Conservation (phyloP, 1,140 invertebrate genomes). For the Sitobion miscanthi region DNA sequence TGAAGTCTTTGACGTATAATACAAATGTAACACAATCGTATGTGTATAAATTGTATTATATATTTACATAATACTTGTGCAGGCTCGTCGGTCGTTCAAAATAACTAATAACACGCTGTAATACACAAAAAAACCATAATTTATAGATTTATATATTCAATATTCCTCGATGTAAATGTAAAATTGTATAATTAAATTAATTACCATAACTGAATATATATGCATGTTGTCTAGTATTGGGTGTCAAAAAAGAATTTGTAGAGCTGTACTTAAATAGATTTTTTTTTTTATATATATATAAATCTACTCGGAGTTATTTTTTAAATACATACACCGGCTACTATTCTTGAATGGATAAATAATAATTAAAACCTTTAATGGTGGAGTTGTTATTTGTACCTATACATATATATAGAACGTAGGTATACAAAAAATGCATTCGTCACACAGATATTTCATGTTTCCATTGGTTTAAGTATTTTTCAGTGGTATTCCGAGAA, state of each 20-base stretch:
- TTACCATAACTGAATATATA: neutral
- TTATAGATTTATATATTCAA: neutral
- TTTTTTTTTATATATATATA: neutral
- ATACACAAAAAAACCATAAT: neutral
- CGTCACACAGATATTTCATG: neutral
- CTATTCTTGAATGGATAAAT: neutral
- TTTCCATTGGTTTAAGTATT: neutral
- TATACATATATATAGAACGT: neutral
- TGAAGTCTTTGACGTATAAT: slow-evolving; percentile 5
- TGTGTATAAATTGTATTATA: neutral
- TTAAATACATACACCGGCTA: neutral
- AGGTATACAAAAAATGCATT: neutral
- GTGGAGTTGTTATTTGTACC: neutral
- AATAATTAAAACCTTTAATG: neutral
- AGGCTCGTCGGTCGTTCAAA: neutral
- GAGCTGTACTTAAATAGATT: too few relatives aligned
- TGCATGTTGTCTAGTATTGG: neutral
- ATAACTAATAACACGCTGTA: neutral
- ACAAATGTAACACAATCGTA: neutral
- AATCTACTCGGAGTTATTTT: neutral
- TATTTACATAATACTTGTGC: neutral
- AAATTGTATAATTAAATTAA: neutral
- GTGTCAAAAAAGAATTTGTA: neutral
- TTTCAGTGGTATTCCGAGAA: neutral
- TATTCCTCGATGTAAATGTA: neutral